Conservation (phyloP, 2,797 vertebrate genomes). For the Clarias platycephalus region DNA sequence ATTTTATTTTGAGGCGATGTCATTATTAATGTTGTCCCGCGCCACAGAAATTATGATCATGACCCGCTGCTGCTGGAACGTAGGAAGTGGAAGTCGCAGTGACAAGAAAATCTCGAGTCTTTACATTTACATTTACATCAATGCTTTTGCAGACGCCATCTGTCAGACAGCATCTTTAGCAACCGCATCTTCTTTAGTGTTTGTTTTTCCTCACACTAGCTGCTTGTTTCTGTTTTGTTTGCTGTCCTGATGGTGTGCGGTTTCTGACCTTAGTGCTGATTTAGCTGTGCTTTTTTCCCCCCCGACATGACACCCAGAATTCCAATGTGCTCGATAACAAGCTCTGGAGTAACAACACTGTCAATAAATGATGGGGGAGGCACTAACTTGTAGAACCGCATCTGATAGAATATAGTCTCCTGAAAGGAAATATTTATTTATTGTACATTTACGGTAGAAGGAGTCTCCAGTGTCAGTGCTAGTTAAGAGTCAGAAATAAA, state of each 20-base stretch:
- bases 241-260: neutral
- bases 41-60: neutral
- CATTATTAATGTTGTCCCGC: neutral
- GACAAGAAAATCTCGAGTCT: neutral
- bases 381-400: neutral
- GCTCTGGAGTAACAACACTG: neutral
- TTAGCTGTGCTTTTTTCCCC: neutral
- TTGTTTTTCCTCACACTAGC: neutral
- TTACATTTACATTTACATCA: too few relatives aligned
- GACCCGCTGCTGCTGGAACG: neutral
- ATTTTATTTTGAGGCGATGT: neutral
- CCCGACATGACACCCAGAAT: neutral
- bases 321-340: neutral
- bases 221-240: neutral
- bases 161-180: neutral
- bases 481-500: neutral
- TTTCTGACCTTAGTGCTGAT: neutral
- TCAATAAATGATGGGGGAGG: neutral
- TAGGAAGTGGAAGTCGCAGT: neutral
- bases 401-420: neutral
- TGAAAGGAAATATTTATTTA: neutral
- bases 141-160: too few relatives aligned
- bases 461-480: neutral
- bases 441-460: neutral
- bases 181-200: neutral